Evolutionary conservation across 2,888 invertebrate genomes (phyloP), one percentile per base, ranked within the genome.

Genomic region (Himalopsyche kuldschensis): DNA sequence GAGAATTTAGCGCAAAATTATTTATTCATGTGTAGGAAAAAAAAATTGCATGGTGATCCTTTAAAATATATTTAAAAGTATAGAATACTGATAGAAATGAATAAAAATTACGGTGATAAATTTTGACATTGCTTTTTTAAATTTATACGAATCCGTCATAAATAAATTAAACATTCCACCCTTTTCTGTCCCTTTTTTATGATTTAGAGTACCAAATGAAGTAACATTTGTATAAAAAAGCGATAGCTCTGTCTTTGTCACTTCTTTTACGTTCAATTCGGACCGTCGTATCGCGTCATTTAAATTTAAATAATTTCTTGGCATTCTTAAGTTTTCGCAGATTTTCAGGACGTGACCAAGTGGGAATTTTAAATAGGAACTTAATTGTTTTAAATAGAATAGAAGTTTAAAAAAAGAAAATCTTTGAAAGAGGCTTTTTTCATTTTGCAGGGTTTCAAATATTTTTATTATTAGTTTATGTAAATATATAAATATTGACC

Each of bases 311-410:
- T 82, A 48, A 82, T 82, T 82, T 63, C 75, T 78, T 48, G 63
- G 78, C 75, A 46, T 78, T 78, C 76, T 79, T 48, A 79, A 69
- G 41, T 82, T 78, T 78, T 77, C 27, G 79, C 41, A 63, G 35
- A 81, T 55, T 46, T 55, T 77, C 76, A 46, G 63, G 75, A 82
- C 82, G 82, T 82, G 82, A 63, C 82, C 82, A 48, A 82, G 82
- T 82, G 82, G 78, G 32, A 78, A 30, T 32, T 78, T 82, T 75
- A 63, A 48, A 47, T 47, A 32, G 20, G 47, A 69, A 79, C 75
- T 75, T 82, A 82, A 82, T 82, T 82, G 82, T 78, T 46, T 69
- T 69, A 82, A 82, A 82, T 75, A 69, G 69, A 69, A 69, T 27
- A 69, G 2, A 30, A 30, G 69, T 69, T 69, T 27, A 69, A 63